Conservation (phyloP, 35 echinoderm and acorn worm genomes). For the Ophiothrix spiculata region DNA sequence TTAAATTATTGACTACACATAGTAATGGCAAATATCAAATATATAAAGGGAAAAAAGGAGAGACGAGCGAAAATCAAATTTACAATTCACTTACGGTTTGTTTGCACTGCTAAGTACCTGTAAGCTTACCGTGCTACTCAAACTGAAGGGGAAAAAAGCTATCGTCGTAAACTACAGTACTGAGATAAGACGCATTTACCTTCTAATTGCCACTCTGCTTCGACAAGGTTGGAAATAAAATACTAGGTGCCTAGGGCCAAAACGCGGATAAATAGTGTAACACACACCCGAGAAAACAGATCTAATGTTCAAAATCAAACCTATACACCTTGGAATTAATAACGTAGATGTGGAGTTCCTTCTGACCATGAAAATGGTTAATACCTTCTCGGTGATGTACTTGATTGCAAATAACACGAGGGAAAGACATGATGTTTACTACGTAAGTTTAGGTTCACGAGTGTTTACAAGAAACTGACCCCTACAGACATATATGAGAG, state of each 20-base stretch:
- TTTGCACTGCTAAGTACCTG: slow-evolving; percentile 2
- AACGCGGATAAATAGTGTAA: neutral
- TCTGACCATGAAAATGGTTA: slow-evolving; percentile 5
- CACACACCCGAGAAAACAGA: neutral
- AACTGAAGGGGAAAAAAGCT: neutral
- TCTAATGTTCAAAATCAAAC: neutral
- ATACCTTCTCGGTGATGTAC: neutral
- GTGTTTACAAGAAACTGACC: too few species aligned
- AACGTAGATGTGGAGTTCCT: neutral
- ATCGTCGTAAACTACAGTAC: slow-evolving; percentile 4
- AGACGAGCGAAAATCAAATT: slow-evolving; percentile 5
- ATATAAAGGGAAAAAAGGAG: neutral
- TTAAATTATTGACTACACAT: neutral
- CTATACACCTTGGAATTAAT: neutral
- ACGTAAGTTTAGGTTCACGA: too few species aligned
- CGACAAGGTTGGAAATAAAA: neutral
- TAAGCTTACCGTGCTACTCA: slow-evolving; percentile 9
- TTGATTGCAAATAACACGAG: neutral
- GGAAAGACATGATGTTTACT: neutral
- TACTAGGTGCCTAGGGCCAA: slow-evolving; percentile 7
- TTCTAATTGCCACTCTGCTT: neutral
- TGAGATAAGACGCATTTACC: neutral
- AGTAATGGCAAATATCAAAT: neutral
- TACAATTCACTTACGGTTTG: neutral
- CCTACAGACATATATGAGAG: too few species aligned